Evolutionary conservation across 2,797 vertebrate species (phyloP).

Genomic region (Acestrorhynchus altus): DNA sequence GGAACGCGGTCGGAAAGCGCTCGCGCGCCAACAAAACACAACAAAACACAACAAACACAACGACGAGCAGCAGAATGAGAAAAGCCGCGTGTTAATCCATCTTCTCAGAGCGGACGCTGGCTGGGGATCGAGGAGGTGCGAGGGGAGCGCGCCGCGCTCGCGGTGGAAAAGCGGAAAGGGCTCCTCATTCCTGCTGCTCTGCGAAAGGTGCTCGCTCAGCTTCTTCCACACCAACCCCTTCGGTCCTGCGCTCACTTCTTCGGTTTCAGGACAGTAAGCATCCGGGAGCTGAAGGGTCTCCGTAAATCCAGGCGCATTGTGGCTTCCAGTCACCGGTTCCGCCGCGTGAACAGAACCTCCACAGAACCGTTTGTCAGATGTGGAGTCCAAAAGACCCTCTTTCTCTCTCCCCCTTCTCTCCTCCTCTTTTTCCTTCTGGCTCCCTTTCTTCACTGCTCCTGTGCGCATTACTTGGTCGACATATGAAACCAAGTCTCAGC

Average conservation of each 20-base stretch:
- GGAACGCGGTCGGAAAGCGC: too few species aligned
- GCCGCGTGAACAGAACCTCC: slow-evolving; percentile 57
- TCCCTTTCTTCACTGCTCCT: slow-evolving; percentile 41
- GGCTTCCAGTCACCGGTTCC: slow-evolving; percentile 40
- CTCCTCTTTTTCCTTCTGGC: slow-evolving; percentile 29
- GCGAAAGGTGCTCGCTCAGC: slow-evolving; percentile 75
- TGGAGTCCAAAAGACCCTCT: slow-evolving; percentile 43
- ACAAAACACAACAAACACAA: too few species aligned
- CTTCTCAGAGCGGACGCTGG: too few species aligned
- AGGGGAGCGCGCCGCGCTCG: too few species aligned
- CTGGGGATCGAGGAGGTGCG: too few species aligned
- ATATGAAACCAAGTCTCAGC: slow-evolving; percentile 64
- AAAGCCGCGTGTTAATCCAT: too few species aligned
- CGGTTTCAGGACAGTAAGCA: slow-evolving; percentile 7
- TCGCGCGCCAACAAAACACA: too few species aligned
- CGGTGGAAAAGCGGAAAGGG: slow-evolving; percentile 49
- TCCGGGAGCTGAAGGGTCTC: slow-evolving; percentile 32
- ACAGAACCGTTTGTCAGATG: slow-evolving; percentile 45
- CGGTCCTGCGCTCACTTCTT: slow-evolving; percentile 21
- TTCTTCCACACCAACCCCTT: slow-evolving; percentile 39
- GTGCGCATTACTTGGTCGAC: slow-evolving; percentile 57
- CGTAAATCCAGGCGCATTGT: slow-evolving; percentile 28
- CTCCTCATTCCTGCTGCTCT: too few species aligned
- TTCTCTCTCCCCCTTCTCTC: slow-evolving; percentile 50
- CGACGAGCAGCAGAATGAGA: too few species aligned